These are phyloP conservation scores for Amphilophus citrinellus DNA, from an alignment of 2,113 vertebrate genomes.

Conservation along the genomic window DNA sequence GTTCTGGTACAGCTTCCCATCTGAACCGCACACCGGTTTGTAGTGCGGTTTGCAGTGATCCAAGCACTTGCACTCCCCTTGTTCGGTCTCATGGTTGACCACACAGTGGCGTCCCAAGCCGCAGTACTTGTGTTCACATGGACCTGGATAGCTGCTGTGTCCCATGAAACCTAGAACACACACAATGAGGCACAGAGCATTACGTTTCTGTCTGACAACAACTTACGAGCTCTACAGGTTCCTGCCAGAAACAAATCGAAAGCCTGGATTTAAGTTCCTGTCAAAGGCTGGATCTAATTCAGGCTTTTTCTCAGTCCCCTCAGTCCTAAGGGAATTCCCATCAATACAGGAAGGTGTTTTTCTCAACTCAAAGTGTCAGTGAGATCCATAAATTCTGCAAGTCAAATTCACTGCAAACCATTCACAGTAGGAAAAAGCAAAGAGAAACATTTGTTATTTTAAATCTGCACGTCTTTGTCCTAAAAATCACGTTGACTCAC, in stretches of 20 bases:
- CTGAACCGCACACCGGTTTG: constrained; percentile 95
- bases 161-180: constrained; percentile 77
- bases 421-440: background rate
- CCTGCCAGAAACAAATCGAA: background rate
- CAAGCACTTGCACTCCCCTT: constrained; percentile 90
- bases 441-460: background rate
- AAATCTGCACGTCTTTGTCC: background rate
- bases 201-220: background rate
- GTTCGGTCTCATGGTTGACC: constrained; percentile 81
- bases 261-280: background rate
- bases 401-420: constrained; percentile 7
- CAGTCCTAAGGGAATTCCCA: background rate
- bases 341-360: constrained; percentile 18
- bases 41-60: constrained; percentile 90
- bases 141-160: constrained; percentile 73
- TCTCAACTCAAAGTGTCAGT: constrained; percentile 21
- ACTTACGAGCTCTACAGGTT: background rate
- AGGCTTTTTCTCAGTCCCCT: background rate
- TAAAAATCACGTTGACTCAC: background rate
- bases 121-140: constrained; percentile 95
- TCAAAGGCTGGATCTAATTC: background rate
- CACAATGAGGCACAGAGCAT: background rate
- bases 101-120: constrained; percentile 92
- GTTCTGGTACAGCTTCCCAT: constrained; percentile 94
- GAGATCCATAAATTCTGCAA: constrained; percentile 18